Evolutionary conservation across 2,888 invertebrate genomes (phyloP), one percentile per base, ranked within the genome.

Genomic region (Philaethria dido): DNA sequence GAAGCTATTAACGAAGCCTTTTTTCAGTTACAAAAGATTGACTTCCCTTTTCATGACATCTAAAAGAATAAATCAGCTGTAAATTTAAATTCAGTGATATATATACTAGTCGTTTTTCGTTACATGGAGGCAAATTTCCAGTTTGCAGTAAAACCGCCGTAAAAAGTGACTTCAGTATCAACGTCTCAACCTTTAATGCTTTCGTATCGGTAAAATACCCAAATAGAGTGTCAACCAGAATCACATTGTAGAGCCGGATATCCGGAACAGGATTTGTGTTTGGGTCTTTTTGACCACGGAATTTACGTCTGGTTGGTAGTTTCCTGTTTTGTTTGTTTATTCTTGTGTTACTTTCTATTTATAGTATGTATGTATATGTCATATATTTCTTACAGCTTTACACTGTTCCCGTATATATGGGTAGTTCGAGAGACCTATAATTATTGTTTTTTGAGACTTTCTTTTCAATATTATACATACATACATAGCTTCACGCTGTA

Each of bases 131-230:
- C 64, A 63, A 74, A 69, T 68, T 73, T 78, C 77, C 77, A 74
- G 80, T 83, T 83, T 77, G 84, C 77, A 81, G 83, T 84, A 84
- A 84, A 84, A 83, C 52, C 73, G 73, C 69, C 78, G 78, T 84
- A 84, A 84, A 83, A 77, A 69, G 74, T 71, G 73, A 76, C 80
- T 78, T 77, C 77, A 77, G 74, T 67, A 72, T 71, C 63, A 48
- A 62, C 62, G 55, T 67, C 69, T 57, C 64, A 55, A 47, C 66
- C 70, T 57, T 65, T 66, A 70, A 72, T 68, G 60, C 70, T 59
- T 68, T 65, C 68, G 72, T 68, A 62, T 69, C 69, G 64, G 71
- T 75, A 73, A 74, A 73, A 73, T 73, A 72, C 64, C 72, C 64
- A 69, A 74, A 72, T 75, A 74, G 70, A 71, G 73, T 72, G 71